Conservation (phyloP, 2,888 invertebrate genomes). For the Exocentrus adspersus region DNA sequence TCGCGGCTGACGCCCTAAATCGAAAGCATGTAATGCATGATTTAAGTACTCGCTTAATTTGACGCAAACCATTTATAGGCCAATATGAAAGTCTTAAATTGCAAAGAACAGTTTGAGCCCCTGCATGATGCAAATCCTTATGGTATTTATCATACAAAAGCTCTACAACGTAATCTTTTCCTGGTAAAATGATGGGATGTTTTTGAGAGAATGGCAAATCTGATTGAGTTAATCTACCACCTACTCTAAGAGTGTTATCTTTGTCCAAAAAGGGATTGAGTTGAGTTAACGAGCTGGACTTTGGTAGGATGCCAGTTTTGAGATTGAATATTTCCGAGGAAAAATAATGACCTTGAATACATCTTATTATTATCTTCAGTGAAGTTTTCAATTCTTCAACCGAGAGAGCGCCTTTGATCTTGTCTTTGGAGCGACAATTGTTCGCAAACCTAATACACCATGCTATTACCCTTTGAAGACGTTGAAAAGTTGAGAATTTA, state of each 20-base stretch:
- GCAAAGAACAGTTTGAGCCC: background rate
- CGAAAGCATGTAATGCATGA: background rate
- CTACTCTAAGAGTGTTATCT: background rate
- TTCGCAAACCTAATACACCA: background rate
- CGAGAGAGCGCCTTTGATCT: background rate
- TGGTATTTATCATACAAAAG: too few relatives aligned
- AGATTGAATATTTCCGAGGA: background rate
- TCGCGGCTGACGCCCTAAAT: background rate
- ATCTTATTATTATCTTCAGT: background rate
- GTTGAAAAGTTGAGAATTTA: background rate
- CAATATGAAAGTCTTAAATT: background rate
- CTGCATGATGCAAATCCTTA: background rate
- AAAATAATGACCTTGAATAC: background rate
- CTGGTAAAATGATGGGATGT: conserved; percentile 31
- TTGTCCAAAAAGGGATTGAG: background rate
- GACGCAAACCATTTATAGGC: background rate
- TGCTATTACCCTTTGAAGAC: background rate
- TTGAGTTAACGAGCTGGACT: background rate
- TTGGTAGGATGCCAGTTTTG: background rate
- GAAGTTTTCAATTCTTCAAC: background rate
- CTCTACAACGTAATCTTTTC: background rate
- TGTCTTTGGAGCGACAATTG: background rate
- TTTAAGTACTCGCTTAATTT: background rate
- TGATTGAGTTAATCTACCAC: conserved; percentile 20
- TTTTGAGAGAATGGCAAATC: conserved; percentile 23